Evolutionary conservation across 2,888 invertebrate species (phyloP).

Genomic region (Lydus trimaculatus): DNA sequence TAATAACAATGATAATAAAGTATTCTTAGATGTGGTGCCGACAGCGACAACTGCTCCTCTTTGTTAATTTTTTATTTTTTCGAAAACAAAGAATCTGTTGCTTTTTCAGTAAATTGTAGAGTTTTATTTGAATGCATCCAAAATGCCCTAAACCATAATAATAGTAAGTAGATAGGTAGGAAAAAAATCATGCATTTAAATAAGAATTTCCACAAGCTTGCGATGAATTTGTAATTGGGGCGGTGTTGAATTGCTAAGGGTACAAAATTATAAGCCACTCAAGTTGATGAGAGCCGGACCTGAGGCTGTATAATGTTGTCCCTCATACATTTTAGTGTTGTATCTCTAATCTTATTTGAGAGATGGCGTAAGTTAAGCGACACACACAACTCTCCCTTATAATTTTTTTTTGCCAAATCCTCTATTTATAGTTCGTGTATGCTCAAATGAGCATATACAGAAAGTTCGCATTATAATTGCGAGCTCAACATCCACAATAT

Average conservation of each 20-base stretch:
- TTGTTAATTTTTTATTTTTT: neutral
- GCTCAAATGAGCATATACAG: neutral
- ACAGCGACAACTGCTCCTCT: neutral
- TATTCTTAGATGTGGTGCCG: neutral
- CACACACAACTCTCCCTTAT: no score
- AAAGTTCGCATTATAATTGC: neutral
- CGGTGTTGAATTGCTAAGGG: neutral
- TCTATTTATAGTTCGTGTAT: neutral
- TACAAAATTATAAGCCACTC: neutral
- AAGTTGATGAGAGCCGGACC: no score
- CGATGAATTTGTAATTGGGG: neutral
- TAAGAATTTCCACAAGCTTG: neutral
- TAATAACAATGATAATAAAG: neutral
- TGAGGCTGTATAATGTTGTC: neutral
- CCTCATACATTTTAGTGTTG: neutral
- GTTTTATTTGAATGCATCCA: neutral
- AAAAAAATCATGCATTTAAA: constrained; percentile 7
- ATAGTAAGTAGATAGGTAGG: neutral
- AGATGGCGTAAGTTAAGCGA: neutral
- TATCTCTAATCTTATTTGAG: neutral
- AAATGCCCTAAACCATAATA: neutral
- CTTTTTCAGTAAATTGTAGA: neutral
- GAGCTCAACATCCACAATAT: neutral
- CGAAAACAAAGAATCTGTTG: neutral
- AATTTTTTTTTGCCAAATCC: no score